Conservation (phyloP, 2,888 invertebrate species). For the Agrilus biguttatus region DNA sequence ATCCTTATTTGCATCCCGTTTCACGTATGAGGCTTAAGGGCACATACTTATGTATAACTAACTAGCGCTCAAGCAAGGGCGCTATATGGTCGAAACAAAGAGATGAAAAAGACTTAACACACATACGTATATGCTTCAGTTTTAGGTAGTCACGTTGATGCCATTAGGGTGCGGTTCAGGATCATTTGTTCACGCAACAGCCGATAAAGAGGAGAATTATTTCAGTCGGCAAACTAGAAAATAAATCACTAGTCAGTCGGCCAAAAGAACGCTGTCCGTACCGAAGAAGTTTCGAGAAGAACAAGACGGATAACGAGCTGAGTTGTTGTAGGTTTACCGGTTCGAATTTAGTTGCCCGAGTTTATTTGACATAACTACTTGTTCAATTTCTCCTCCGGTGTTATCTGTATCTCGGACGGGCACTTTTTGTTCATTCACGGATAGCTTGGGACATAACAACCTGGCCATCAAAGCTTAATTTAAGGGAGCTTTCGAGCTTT, state of each 20-base stretch:
- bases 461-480: too few relatives aligned
- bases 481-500: too few relatives aligned
- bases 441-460: background rate
- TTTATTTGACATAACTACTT: conserved; percentile 21
- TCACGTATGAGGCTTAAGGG: conserved; percentile 12
- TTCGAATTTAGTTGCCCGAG: conserved; percentile 17
- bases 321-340: conserved; percentile 11
- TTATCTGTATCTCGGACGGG: conserved; percentile 13
- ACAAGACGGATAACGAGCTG: conserved; percentile 5
- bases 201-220: conserved; percentile 18
- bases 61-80: too few relatives aligned
- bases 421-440: conserved; percentile 6
- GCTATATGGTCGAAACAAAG: too few relatives aligned
- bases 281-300: conserved; percentile 1
- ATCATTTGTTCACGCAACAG: conserved; percentile 21
- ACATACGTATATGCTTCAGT: too few relatives aligned
- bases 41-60: background rate
- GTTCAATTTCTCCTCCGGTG: conserved; percentile 13
- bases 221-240: conserved; percentile 17
- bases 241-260: conserved; percentile 18
- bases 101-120: too few relatives aligned
- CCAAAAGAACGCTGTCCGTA: conserved; percentile 11
- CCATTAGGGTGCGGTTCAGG: conserved; percentile 21
- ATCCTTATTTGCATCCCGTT: conserved; percentile 11
- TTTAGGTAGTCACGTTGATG: conserved; percentile 21